Percentiles rank a stretch among this genome's conserved stretches.
Conservation (phyloP, 2,113 vertebrate species). For the Gambusia holbrooki region DNA sequence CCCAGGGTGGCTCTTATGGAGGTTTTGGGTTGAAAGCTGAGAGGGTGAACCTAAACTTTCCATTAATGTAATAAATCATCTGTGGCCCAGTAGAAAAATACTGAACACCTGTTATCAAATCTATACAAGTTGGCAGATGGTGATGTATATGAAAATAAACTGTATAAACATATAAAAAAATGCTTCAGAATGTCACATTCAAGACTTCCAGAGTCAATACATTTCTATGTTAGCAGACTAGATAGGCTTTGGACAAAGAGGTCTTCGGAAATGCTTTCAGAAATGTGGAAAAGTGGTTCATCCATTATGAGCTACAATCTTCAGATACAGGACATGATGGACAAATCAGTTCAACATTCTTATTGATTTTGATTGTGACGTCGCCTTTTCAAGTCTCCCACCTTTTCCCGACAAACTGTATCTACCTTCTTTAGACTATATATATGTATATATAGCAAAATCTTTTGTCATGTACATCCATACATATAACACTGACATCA, state of each 20-base stretch:
- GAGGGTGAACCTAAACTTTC: slow-evolving; percentile 39
- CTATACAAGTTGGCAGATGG: slow-evolving; percentile 62
- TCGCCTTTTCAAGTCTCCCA: slow-evolving; percentile 75
- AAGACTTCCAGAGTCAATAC: slow-evolving; percentile 52
- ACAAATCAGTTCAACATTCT: slow-evolving; percentile 72
- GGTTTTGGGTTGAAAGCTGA: slow-evolving; percentile 40
- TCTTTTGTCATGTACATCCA: slow-evolving; percentile 58
- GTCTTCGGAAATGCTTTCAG: slow-evolving; percentile 38
- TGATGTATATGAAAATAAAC: slow-evolving; percentile 61
- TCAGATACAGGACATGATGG: slow-evolving; percentile 69
- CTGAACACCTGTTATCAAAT: slow-evolving; percentile 42
- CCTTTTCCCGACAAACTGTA: slow-evolving; percentile 22
- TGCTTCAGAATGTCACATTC: slow-evolving; percentile 65
- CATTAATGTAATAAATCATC: slow-evolving; percentile 29
- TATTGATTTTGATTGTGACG: slow-evolving; percentile 75
- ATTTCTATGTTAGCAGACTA: slow-evolving; percentile 47
- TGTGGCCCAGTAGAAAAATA: slow-evolving; percentile 41
- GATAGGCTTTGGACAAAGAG: slow-evolving; percentile 63
- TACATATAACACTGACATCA: slow-evolving; percentile 60
- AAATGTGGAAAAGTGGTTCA: slow-evolving; percentile 55
- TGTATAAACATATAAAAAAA: slow-evolving; percentile 62
- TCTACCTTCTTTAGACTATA: slow-evolving; percentile 29
- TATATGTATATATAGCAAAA: slow-evolving; percentile 3
- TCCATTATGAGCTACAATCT: slow-evolving; percentile 73
- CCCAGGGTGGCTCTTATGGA: slow-evolving; percentile 49